Base-by-base conservation (phyloP, 2,888 invertebrate species). In the Orthonychiurus folsomi region DNA sequence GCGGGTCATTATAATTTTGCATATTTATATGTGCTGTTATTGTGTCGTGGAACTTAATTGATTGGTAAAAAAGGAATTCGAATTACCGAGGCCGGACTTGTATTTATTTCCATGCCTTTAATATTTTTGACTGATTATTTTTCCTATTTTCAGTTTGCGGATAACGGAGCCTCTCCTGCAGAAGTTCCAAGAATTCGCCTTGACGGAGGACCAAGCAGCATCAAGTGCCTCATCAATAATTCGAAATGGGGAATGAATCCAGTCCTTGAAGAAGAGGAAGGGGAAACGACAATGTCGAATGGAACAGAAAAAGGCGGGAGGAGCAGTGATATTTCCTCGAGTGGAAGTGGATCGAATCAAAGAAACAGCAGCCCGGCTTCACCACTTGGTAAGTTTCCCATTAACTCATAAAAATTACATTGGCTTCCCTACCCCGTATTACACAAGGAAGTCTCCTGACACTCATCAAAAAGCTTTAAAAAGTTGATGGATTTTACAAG, bases 161-260 rank as follows among this genome's bases (percentile, higher is more conserved):
- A 70, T 54, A 68, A 69, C 61, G 72, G 72, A 27, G 61, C 67
- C 56, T 69, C 70, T 58, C 68, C 69, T 9, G 66, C 68, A 50
- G 72, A 72, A 65, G 64, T 72, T 56, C 69, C 69, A 48, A 68
- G 70, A 52, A 66, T 72, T 21, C 65, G 72, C 61, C 63, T 72
- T 50, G 72, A 72, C 58, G 72, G 72, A 28, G 72, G 72, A 58
- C 72, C 70, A 26, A 69, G 66, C 56, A 70, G 70, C 63, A 68
- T 72, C 59, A 72, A 72, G 67, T 69, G 72, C 66, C 69, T 72
- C 64, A 69, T 72, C 64, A 70, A 69, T 65, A 69, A 69, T 66
- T 66, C 69, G 50, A 70, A 70, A 66, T 72, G 72, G 72, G 72
- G 70, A 53, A 72, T 72, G 72, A 70, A 72, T 61, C 69, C 72